Evolutionary conservation across 2,888 invertebrate genomes (phyloP), one percentile per base, ranked within the genome.

Genomic region (Coelinius sp.): DNA sequence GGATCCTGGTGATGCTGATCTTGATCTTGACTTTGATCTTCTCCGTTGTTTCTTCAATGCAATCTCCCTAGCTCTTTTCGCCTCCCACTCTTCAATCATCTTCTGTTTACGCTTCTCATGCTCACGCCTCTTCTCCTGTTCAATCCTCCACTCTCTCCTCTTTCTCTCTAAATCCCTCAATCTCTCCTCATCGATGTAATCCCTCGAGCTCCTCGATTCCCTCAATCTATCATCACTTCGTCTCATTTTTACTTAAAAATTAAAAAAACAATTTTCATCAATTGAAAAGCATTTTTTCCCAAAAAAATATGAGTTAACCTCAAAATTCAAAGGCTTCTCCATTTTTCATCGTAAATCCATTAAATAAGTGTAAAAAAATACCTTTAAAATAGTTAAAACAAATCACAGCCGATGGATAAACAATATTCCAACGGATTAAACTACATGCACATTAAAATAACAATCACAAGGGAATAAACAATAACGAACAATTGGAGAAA

Each of bases 61-160:
- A 7, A 71, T 35, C 20, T 74, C 69, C 10, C 69, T 68, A 6
- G 77, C 77, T 66, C 62, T 73, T 70, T 64, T 44, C 22, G 25
- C 63, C 53, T 72, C 83, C 59, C 77, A 83, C 12, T 83, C 80
- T 69, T 76, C 70, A 20, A 83, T 82, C 72, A 73, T 82, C 73
- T 78, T 76, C 41, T 59, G 22, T 20, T 82, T 83, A n/a, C 80
- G 69, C 44, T n/a, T 73, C 38, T 83, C 81, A 24, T 83, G 83
- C 64, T 80, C 71, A 0, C 76, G 75, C 14, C 73, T 66, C 14
- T 41, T 56, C 17, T 82, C 76, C 68, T 80, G 81, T 14, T 83
- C 77, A 22, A 70, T 74, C 38, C 53, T 62, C 83, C 83, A 83
- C 64, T 81, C 77, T 22, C 76, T 76, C 71, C 83, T 76, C 25